Base-by-base conservation (phyloP, 2,888 invertebrate species). In the Epiblema foenella region DNA sequence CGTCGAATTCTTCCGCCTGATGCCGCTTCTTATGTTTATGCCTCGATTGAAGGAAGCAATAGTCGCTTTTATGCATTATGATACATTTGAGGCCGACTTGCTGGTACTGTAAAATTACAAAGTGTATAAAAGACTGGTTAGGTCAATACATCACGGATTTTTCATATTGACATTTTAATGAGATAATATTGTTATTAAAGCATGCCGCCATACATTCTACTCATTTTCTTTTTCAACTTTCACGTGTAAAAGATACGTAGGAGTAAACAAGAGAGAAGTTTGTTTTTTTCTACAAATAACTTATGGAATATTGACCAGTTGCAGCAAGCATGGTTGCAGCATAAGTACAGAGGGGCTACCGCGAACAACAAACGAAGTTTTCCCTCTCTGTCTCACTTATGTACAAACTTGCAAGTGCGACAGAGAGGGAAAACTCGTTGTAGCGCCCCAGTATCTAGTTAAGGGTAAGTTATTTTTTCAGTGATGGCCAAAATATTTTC, bases 1-100 rank as follows among this genome's bases (percentile, higher is more conserved):
- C 89, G 69, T 90, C 85, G 69, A 87, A 88, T 68, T 89, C 87
- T n/a, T 88, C 89, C 49, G 81, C 82, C 51, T 83, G 70, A 18
- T 72, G 60, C 37, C 58, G 57, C 42, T 74, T 83, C 69, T 78
- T 81, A 65, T 84, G 79, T 70, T 83, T 87, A 73, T 87, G 85
- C 29, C 85, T 86, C 29, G 84, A 77, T 75, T 82, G 85, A 73
- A 81, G 75, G 83, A 87, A 24, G 42, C 52, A 37, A 56, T 42
- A n/a, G 29, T 66, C 70, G 12, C 18, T 17, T 54, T 49, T 60
- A 17, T 33, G 54, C 70, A 70, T 70, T n/a, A 46, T 39, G 42
- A 39, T 20, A 51, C 46, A 29, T 56, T 51, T n/a, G 58, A 39
- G 24, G 51, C 20, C 24, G 20, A 37, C 33, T 29, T 51, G 10